Percentiles rank a stretch among this genome's conserved stretches.
Evolutionary conservation across 2,113 vertebrate genomes (phyloP).

Genomic region (Murina feae): DNA sequence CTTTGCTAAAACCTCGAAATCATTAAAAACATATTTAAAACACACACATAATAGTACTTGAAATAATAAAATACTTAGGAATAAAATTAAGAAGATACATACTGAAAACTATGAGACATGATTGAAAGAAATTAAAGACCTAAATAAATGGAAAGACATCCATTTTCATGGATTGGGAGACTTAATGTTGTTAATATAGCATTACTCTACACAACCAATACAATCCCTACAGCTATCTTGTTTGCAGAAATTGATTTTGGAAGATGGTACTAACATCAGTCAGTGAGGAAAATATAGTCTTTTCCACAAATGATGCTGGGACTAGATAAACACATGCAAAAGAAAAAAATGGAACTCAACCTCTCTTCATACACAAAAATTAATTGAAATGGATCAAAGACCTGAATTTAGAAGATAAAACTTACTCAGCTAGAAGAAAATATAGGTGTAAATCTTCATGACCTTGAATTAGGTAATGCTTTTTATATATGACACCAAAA

Average conservation of each 20-base stretch:
- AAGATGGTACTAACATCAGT: not conserved
- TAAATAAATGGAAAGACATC: not conserved
- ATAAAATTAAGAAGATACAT: not conserved
- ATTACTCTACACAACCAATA: too few species aligned
- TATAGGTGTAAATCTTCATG: not conserved
- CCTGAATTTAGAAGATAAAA: not conserved
- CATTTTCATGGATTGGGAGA: not conserved
- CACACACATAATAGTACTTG: not conserved
- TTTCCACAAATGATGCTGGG: not conserved
- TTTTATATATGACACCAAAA: too few species aligned
- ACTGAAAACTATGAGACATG: not conserved
- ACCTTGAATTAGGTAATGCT: too few species aligned
- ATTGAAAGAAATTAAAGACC: not conserved
- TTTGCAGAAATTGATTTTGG: too few species aligned
- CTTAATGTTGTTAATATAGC: not conserved
- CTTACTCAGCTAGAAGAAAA: not conserved
- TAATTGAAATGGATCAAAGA: not conserved
- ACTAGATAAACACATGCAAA: not conserved
- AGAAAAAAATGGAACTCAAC: not conserved
- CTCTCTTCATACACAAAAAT: not conserved
- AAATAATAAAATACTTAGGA: not conserved
- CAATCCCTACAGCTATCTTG: too few species aligned
- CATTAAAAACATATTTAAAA: too few species aligned
- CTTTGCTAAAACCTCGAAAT: too few species aligned
- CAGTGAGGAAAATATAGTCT: not conserved